Evolutionary conservation across 2,888 invertebrate species (phyloP), one percentile per base, ranked within the genome.

Genomic region (Phyllotreta cruciferae): DNA sequence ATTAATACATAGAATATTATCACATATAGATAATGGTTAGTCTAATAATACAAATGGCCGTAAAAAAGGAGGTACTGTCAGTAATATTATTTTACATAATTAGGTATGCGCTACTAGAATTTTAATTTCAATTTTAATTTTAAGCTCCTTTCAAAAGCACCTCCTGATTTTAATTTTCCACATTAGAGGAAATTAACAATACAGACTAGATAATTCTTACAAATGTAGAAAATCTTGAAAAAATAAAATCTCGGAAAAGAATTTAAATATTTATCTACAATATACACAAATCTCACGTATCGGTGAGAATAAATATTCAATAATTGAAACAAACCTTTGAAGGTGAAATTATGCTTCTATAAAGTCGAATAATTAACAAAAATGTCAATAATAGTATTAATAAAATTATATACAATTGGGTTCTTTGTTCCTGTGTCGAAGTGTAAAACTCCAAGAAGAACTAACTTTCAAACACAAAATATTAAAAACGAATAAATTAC

Each of bases 141-240:
- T n/a, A n/a, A n/a, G n/a, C n/a, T n/a, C n/a, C n/a, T n/a, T n/a
- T 24, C 24, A 24, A 24, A 24, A 71, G 69, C 66, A 71, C 70
- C 70, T 68, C 60, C 60, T 62, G 57, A 60, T 62, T 54, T 67
- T 67, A 65, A 63, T 42, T 69, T 58, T 57, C 57, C 41, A 67
- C 49, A 24, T 60, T 52, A 62, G 39, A 52, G 47, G 52, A 62
- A 62, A 66, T 61, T 64, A 65, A 62, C 62, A 66, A 24, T 68
- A 69, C 57, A 70, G 71, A 71, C 71, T 71, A 71, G 71, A 71
- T 64, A 67, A 64, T 63, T 64, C 52, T 56, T 66, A 63, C 56
- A 66, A 57, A 64, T 64, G 52, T 10, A 62, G 7, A 42, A 63
- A 37, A 60, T 14, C 45, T 34, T 64, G 62, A 54, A 66, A 57